Evolutionary conservation across 2,888 invertebrate genomes (phyloP), one percentile per base, ranked within the genome.

Genomic region (Sturmia bella): DNA sequence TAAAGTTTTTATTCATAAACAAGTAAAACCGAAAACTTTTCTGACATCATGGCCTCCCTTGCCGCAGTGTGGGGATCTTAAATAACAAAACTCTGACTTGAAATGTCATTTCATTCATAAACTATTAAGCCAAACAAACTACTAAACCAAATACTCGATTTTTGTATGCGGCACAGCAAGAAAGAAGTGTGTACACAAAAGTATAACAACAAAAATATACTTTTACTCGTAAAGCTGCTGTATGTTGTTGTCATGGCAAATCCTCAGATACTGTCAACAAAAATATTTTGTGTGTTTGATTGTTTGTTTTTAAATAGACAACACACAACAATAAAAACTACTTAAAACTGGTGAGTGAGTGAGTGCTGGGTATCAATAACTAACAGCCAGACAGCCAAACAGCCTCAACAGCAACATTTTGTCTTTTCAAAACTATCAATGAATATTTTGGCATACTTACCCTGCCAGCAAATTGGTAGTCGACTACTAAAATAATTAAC

Each of bases 311-410:
- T n/a, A 57, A 54, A 69, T 54, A 56, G 24, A 56, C 32, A 41
- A n/a, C 63, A 50, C 63, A 77, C 70, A 70, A 57, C 63, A 72
- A 76, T 64, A 57, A 78, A 76, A 69, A 52, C 32, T 37, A 41
- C 50, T 50, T 75, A 61, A 41, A 50, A 70, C 24, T 32, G 19
- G 7, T 17, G 41, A 41, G 41, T 43, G 37, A n/a, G 21, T 72
- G 43, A 27, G 13, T 15, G 57, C 15, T 52, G 21, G 39, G 12
- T 37, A 69, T 63, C 15, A 41, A 15, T 39, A 24, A 24, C 21
- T n/a, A 37, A 4, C 2, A 43, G 21, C 24, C 19, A 21, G 3
- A 27, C n/a, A n/a, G n/a, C 3, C 27, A 27, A 27, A 27, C 27
- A 15, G 15, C 17, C 37, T 37, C 37, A 19, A 37, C n/a, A 17